Conservation (phyloP, 2,888 invertebrate genomes). For the Apoda limacodes region DNA sequence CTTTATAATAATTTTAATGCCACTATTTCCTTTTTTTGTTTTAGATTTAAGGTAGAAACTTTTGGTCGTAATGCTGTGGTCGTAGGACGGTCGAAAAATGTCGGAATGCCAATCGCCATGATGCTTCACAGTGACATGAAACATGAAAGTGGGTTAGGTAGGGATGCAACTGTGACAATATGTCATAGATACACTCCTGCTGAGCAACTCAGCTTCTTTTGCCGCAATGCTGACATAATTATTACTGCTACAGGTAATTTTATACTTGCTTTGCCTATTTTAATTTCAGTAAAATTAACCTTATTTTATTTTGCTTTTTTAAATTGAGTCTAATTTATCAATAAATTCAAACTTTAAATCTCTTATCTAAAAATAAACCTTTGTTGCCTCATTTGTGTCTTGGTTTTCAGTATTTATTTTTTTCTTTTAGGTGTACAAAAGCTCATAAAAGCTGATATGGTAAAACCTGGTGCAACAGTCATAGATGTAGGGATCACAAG, state of each 20-base stretch:
- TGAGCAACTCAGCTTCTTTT: slow-evolving; percentile 77
- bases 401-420: slow-evolving; percentile 18
- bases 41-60: slow-evolving; percentile 74
- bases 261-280: too few relatives aligned
- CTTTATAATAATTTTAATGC: too few relatives aligned
- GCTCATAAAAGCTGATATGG: slow-evolving; percentile 84
- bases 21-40: slow-evolving; percentile 22
- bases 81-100: slow-evolving; percentile 91
- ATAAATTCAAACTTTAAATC: too few relatives aligned
- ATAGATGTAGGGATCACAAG: slow-evolving; percentile 91
- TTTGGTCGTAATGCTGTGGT: slow-evolving; percentile 90
- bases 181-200: slow-evolving; percentile 90
- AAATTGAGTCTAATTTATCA: too few relatives aligned
- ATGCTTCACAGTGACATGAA: slow-evolving; percentile 81
- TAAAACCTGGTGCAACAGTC: slow-evolving; percentile 88
- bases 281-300: too few relatives aligned
- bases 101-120: slow-evolving; percentile 90
- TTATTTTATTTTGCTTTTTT: too few relatives aligned
- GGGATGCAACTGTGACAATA: slow-evolving; percentile 91
- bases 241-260: slow-evolving; percentile 79
- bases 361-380: too few relatives aligned
- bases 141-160: slow-evolving; percentile 74
- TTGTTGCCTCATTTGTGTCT: slow-evolving; percentile 1
- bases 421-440: slow-evolving; percentile 74
- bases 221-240: slow-evolving; percentile 81